Base-by-base conservation (phyloP, 2,113 vertebrate genomes). In the Zingel zingel region DNA sequence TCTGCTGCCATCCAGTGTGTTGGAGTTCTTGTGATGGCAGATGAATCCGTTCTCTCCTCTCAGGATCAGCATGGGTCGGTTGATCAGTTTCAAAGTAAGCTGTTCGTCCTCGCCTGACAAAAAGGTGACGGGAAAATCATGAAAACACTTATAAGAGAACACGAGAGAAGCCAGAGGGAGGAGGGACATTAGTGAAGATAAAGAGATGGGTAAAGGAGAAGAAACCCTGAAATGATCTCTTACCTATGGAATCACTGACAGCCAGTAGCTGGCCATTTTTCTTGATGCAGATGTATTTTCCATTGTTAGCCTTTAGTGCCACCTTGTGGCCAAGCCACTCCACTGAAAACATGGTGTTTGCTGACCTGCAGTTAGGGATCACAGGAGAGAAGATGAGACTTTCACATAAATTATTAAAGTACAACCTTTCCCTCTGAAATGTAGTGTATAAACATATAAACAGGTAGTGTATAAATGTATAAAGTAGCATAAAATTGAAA, bases 271-370 rank as follows among this genome's bases (percentile, higher is more conserved):
- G 98, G 43, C 98, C 98, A 0, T 98, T 99, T 94, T 96, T 97
- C 95, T 99, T 99, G 89, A 96, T 98, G 94, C 97, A 98, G 85
- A 99, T 92, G 2, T 98, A 99, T 88, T 98, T 98, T 57, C 97
- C 97, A 2, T 98, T 99, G 94, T 95, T 96, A 80, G 98, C 97
- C 19, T 95, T 96, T 77, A 99, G 94, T 23, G 96, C 97, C 92
- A 98, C 96, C 63, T 96, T 95, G 81, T 95, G 96, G 83, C 96
- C 96, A 0, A 97, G 94, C 97, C 98, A 99, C 93, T 98, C 97
- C 66, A 98, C 93, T 87, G 98, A 96, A 54, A 99, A 99, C 97
- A 98, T 96, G 87, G 95, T 96, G 91, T 93, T 95, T 78, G 96
- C 95, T 79, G 96, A 96, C 4, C 98, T 99, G 91, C 5, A 68